Base-by-base conservation (phyloP, 2,888 invertebrate genomes). In the Philhelius pedissequus region DNA sequence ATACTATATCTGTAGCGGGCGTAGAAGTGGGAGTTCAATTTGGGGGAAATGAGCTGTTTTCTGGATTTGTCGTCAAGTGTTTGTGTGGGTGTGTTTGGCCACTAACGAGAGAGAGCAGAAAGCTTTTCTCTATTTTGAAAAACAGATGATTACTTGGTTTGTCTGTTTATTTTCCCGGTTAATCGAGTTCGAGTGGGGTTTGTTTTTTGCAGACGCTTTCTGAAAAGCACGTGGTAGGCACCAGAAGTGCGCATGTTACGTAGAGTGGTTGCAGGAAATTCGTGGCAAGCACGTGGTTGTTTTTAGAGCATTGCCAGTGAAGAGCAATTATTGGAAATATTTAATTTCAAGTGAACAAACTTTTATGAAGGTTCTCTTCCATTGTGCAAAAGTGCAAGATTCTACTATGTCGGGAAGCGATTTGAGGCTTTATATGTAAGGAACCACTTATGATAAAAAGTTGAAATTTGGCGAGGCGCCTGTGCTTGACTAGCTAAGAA, bases 181-280 rank as follows among this genome's bases (percentile, higher is more conserved):
- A 5, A 20, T 15, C 15, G 38, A 52, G 80, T 68, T 15, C 15
- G 38, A 52, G 80, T 68, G 58, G 45, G 66, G 80, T 76, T 84
- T 84, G 75, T 84, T 80, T 71, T 79, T 84, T 84, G 80, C 84
- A 84, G 84, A 84, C 32, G 76, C 18, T 38, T 22, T 62, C 54
- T 62, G 30, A 20, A 52, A 27, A 84, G 18, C 84, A 84, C 84
- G 84, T 84, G 84, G 75, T 60, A 48, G 43, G 25, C 7, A 20
- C 3, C 3, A 4, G 3, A 13, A 56, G 27, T 71, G 80, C 84
- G 84, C 84, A 80, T 54, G 71, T 6, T 3, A 15, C 13, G 25
- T 5, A 40, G 58, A 27, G 13, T 50, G 58, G 32, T 80, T 80
- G 80, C 71, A 84, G 48, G 56, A 70, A 52, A 66, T 58, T 35